Evolutionary conservation across 1,140 invertebrate genomes (phyloP).

Genomic region (Belonocnema kinseyi): DNA sequence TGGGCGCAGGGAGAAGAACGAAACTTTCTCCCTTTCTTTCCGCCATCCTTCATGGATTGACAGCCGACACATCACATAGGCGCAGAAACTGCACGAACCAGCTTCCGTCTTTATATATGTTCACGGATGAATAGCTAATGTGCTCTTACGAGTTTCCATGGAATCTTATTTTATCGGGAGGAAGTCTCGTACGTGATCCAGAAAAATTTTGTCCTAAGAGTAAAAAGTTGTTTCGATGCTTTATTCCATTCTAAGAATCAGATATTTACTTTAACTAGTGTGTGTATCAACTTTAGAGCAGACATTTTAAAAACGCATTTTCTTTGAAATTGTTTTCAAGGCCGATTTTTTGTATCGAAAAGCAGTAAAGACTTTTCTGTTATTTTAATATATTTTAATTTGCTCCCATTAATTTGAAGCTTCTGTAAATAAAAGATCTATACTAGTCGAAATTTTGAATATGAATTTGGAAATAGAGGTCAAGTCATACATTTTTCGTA

Average conservation of each 20-base stretch:
- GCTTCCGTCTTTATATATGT: constrained; percentile 17
- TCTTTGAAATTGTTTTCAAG: too few relatives aligned
- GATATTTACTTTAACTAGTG: too few relatives aligned
- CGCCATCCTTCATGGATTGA: constrained; percentile 68
- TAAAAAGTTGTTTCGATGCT: constrained; percentile 9
- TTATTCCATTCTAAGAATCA: neutral
- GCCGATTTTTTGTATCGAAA: too few relatives aligned
- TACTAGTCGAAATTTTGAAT: too few relatives aligned
- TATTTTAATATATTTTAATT: too few relatives aligned
- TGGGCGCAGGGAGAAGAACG: constrained; percentile 50
- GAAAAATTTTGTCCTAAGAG: constrained; percentile 4
- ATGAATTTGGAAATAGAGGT: too few relatives aligned
- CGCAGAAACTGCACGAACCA: constrained; percentile 44
- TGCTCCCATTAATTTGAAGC: too few relatives aligned
- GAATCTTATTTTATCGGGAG: constrained; percentile 9
- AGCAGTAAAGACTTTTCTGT: too few relatives aligned
- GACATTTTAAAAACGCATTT: too few relatives aligned
- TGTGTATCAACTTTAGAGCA: too few relatives aligned
- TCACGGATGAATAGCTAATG: constrained; percentile 27
- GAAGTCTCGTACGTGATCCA: constrained; percentile 13
- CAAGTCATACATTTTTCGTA: too few relatives aligned
- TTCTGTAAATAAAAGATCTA: too few relatives aligned
- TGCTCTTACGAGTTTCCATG: constrained; percentile 8
- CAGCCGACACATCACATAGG: constrained; percentile 66
- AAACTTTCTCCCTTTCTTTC: constrained; percentile 71